Percentiles rank a stretch among this genome's conserved stretches.
Conservation (phyloP, 2,113 vertebrate species). For the Mus spicilegus region DNA sequence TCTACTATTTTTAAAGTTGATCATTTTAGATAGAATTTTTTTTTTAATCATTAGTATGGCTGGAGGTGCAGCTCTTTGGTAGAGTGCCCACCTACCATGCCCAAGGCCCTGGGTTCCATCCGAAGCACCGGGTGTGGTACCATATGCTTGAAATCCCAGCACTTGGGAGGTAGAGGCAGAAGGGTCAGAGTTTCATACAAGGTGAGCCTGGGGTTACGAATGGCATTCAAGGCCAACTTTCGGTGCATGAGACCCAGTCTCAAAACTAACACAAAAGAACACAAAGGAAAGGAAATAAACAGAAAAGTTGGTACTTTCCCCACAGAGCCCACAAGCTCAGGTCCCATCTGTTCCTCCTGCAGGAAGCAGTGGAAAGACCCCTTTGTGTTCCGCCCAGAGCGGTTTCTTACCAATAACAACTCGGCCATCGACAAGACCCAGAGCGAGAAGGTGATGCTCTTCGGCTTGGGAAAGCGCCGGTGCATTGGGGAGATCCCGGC, state of each 20-base stretch:
- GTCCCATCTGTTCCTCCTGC: background rate
- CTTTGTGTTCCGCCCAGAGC: slow-evolving; percentile 87
- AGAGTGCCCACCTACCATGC: too few relatives aligned
- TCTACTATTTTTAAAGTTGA: background rate
- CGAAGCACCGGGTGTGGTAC: background rate
- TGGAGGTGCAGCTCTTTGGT: background rate
- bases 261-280: background rate
- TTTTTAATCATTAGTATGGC: background rate
- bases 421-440: slow-evolving; percentile 84
- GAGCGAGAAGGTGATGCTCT: slow-evolving; percentile 88
- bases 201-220: background rate
- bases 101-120: too few relatives aligned
- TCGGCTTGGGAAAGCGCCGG: slow-evolving; percentile 91
- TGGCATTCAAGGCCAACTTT: background rate
- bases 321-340: background rate
- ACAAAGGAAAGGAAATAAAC: background rate
- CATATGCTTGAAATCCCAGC: background rate
- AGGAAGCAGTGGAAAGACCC: slow-evolving; percentile 91
- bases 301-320: background rate
- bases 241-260: background rate
- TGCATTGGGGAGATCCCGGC: slow-evolving; percentile 91
- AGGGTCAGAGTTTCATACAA: background rate
- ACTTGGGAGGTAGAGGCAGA: background rate
- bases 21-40: background rate
- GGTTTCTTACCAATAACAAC: slow-evolving; percentile 88